Base-by-base conservation (phyloP, 2,888 invertebrate genomes). In the Rhorus exstirpatorius region DNA sequence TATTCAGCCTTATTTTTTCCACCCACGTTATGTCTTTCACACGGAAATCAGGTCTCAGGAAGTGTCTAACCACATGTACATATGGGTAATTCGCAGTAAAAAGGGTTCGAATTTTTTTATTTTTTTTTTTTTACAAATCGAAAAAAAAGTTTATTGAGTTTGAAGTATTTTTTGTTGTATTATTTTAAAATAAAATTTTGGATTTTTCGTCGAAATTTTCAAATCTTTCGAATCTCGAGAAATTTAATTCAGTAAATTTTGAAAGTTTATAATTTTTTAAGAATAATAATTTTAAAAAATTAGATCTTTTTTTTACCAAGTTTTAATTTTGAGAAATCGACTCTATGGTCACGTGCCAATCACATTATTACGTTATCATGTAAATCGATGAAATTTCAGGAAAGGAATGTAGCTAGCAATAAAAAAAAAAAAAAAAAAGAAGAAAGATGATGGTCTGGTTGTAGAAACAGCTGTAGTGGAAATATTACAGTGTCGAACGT, bases 401-500 rank as follows among this genome's bases (percentile, higher is more conserved):
- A 26, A 26, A 26, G 21, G 26, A 46, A 46, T 26, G 12, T 12
- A 46, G n/a, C 4, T 7, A 24, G 17, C 14, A 46, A 65, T 26
- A 38, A 61, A 14, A 14, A 60, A 44, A 63, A 6, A 12, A 10
- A 3, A 17, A 24, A 63, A 63, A n/a, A 63, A 6, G 1, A n/a
- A n/a, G n/a, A n/a, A n/a, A n/a, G 4, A 6, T 49, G 17, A 14
- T 17, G 7, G 3, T 17, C 4, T 6, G 17, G 19, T 49, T 49
- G 3, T 17, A 10, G 49, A 17, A 49, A 49, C 17, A 14, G 49
- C 49, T 44, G 24, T 24, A 63, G 3, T 12, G 63, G 24, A n/a
- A n/a, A 63, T 63, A 44, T 44, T 63, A 24, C n/a, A 63, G 41
- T 24, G 63, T 6, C 63, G 24, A 31, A 63, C 35, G 63, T 44